A percentile compares a stretch with the other conserved stretches of the same genome.
Evolutionary conservation across 2,797 vertebrate species (phyloP).

Genomic region (Arvicola amphibius): DNA sequence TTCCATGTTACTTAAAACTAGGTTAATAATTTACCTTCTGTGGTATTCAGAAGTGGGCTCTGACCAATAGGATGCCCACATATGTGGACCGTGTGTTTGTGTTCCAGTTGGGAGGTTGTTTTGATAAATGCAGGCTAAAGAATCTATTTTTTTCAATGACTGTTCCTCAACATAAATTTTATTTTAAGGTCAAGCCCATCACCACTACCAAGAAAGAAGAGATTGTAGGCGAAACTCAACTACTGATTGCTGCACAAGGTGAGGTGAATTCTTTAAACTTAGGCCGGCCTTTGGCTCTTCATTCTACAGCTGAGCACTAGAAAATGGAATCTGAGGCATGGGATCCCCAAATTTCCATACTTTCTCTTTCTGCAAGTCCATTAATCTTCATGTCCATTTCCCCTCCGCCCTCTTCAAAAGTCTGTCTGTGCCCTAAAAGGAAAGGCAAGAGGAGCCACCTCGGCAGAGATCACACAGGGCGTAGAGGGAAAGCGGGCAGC

Average conservation of each 20-base stretch:
- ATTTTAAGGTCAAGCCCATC: slow-evolving; percentile 53
- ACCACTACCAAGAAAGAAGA: background rate
- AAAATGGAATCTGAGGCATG: slow-evolving; percentile 28
- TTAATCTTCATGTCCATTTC: slow-evolving; percentile 66
- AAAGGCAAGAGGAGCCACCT: slow-evolving; percentile 40
- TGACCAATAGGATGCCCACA: slow-evolving; percentile 4
- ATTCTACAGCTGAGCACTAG: background rate
- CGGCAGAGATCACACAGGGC: slow-evolving; percentile 13
- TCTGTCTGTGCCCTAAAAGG: background rate
- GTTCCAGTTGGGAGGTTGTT: slow-evolving; percentile 55
- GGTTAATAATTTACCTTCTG: slow-evolving; percentile 50
- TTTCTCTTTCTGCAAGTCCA: slow-evolving; percentile 44
- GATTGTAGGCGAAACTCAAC: background rate
- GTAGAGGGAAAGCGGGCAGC: background rate
- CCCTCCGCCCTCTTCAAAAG: slow-evolving; percentile 56
- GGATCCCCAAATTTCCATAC: slow-evolving; percentile 53
- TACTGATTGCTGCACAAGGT: background rate
- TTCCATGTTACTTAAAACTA: slow-evolving; percentile 55
- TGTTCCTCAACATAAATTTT: slow-evolving; percentile 59
- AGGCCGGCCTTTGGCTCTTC: background rate
- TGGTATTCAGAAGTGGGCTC: slow-evolving; percentile 21
- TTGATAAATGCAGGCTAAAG: slow-evolving; percentile 54
- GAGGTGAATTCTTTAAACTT: background rate
- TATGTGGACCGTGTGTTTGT: slow-evolving; percentile 36
- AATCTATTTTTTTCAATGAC: slow-evolving; percentile 67